Evolutionary conservation across 35 echinoderm and acorn worm species (phyloP).

Genomic region (Acanthaster planci): DNA sequence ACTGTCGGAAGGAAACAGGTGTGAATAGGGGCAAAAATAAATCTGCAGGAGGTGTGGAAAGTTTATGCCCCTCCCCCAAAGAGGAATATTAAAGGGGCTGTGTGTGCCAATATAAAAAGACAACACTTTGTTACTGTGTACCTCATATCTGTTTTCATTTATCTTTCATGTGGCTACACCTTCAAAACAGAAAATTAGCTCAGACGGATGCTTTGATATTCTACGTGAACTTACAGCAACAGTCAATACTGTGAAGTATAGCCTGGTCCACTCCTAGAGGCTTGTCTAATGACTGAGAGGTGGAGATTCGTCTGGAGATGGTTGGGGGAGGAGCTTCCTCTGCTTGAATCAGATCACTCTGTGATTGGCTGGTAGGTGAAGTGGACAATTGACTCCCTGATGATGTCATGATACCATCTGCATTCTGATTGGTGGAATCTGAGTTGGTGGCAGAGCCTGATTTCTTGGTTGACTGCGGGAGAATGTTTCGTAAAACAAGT

Average conservation of each 20-base stretch:
- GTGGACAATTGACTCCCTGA: conserved; percentile 45
- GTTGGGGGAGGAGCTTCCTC: conserved; percentile 78
- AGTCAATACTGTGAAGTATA: conserved; percentile 91
- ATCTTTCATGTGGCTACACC: too few species aligned
- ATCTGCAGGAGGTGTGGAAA: too few species aligned
- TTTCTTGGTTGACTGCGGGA: conserved; percentile 51
- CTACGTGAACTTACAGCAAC: conserved; percentile 81
- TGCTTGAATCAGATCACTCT: conserved; percentile 43
- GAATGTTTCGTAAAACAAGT: too few species aligned
- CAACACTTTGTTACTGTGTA: too few species aligned
- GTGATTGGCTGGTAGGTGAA: conserved; percentile 69
- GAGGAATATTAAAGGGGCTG: too few species aligned
- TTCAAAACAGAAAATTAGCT: too few species aligned
- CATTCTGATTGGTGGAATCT: conserved; percentile 26
- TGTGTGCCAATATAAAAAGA: too few species aligned
- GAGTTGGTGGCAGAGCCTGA: conserved; percentile 42
- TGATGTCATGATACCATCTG: conserved; percentile 11
- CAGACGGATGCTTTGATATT: too few species aligned
- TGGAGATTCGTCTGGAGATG: conserved; percentile 79
- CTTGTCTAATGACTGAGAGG: conserved; percentile 72
- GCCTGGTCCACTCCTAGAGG: conserved; percentile 84
- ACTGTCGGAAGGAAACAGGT: too few species aligned
- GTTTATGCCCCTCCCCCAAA: too few species aligned
- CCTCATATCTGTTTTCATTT: too few species aligned
- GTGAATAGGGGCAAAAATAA: too few species aligned